Evolutionary conservation across 2,888 invertebrate genomes (phyloP), one percentile per base, ranked within the genome.

Genomic region (Gastracanthus pulcherrimus): DNA sequence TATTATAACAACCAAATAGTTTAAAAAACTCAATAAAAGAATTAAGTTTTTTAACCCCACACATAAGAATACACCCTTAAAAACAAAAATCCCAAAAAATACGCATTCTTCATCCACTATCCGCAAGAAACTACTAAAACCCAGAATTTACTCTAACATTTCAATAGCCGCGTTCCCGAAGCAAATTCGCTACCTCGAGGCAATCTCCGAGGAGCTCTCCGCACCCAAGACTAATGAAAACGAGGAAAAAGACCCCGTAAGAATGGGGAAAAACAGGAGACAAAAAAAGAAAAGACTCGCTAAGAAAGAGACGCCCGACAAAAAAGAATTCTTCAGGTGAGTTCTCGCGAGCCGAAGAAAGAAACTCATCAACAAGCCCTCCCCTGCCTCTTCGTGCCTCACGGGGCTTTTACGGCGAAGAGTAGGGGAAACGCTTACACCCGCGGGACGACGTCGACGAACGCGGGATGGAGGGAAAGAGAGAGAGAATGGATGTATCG

Each of bases 301-400:
- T 4, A 38, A n/a, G n/a, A n/a, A n/a, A n/a, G n/a, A n/a, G 41
- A 71, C 34, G 23, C n/a, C n/a, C 31, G 58, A 67, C 45, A 34
- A 34, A 31, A 38, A 70, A 69, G 51, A 70, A 80, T 60, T 38
- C 36, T 69, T 51, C 74, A 75, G 64, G 62, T 64, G 70, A 36
- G 55, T 26, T 60, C 60, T 77, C 62, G 62, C 58, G 38, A 41
- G 29, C 31, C 55, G 74, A 62, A 75, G 80, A 80, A 75, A 76
- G 71, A 76, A 81, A 81, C 80, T 81, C 71, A 81, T 76, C 76
- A 81, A 76, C 80, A 81, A 71, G 23, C 70, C 36, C 7, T 23
- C 19, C 45, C n/a, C 4, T 60, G 16, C 16, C 26, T 19, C 48
- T 29, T 34, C 51, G 64, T 19, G 64, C 51, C 62, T 64, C 51